Base-by-base conservation (phyloP, 2,797 vertebrate genomes). In the Eptatretus atami region DNA sequence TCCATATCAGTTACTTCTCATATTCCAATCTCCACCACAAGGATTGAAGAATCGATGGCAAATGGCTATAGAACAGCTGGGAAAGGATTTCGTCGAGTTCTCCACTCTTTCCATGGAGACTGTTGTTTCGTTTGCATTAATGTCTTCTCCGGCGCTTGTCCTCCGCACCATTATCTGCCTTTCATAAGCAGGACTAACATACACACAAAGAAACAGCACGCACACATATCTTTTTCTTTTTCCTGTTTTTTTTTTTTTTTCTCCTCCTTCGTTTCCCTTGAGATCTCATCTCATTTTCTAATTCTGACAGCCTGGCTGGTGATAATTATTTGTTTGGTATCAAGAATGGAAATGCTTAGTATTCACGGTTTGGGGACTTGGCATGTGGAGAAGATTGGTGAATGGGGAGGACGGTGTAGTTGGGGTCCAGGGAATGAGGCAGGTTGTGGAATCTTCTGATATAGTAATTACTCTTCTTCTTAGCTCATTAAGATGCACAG, bases 151-250 rank as follows among this genome's bases (percentile, higher is more conserved):
- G 65, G 64, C 66, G 64, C 67, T 53, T 64, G 66, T 73, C 72
- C 73, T 69, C 71, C 71, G 73, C 71, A 68, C 70, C 70, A 75
- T 76, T 66, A 76, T 78, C 79, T 79, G 78, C 78, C 75, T 77
- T 78, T 76, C 73, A 74, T 77, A 70, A 71, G 67, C 71, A 71
- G 74, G 74, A 70, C 76, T 74, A 76, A 71, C 74, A 76, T 75
- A 72, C 76, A 76, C 78, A 79, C 77, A 80, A 77, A 73, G 76
- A 77, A 73, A 76, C 79, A 80, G 79, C 79, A 79, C 78, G 73
- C 76, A 77, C 78, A 71, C 78, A 79, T 80, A 77, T 78, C 77
- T 75, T 74, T 73, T 75, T 76, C 76, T 75, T 76, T 74, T 75
- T 78, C 74, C 74, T 79, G 78, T 76, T 77, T 74, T 78, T 72